Conservation (phyloP, 2,113 vertebrate genomes). For the Turnix velox region DNA sequence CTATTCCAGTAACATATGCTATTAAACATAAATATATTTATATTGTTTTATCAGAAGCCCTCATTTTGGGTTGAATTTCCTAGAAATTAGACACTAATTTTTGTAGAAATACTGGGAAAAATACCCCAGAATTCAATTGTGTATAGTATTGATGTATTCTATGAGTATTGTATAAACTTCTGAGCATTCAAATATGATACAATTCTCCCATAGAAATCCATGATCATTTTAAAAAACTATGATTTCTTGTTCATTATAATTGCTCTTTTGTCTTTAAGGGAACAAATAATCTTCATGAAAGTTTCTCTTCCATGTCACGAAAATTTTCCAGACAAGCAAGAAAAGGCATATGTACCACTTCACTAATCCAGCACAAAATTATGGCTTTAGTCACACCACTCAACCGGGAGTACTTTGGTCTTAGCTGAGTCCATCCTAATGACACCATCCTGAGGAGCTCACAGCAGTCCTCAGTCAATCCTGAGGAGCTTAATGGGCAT, state of each 20-base stretch:
- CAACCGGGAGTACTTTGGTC: background rate
- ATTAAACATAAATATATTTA: background rate
- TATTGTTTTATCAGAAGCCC: background rate
- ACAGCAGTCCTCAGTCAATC: too few relatives aligned
- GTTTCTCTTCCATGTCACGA: too few relatives aligned
- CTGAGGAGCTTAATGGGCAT: background rate
- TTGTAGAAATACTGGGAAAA: background rate
- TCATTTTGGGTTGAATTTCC: background rate
- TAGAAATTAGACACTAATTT: background rate
- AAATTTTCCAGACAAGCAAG: background rate
- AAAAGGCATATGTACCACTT: background rate
- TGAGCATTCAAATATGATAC: background rate
- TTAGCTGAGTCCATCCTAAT: background rate
- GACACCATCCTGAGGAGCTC: background rate
- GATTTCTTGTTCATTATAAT: background rate
- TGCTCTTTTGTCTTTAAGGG: background rate
- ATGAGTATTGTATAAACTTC: background rate
- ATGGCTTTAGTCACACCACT: background rate
- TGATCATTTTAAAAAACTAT: background rate
- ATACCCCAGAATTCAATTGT: rapidly evolving
- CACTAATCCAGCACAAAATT: background rate
- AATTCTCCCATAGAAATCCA: background rate
- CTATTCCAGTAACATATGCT: background rate
- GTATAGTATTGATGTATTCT: background rate
- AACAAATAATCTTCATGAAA: background rate